Evolutionary conservation across 2,888 invertebrate genomes (phyloP), one percentile per base, ranked within the genome.

Genomic region (Lasiommata megera): DNA sequence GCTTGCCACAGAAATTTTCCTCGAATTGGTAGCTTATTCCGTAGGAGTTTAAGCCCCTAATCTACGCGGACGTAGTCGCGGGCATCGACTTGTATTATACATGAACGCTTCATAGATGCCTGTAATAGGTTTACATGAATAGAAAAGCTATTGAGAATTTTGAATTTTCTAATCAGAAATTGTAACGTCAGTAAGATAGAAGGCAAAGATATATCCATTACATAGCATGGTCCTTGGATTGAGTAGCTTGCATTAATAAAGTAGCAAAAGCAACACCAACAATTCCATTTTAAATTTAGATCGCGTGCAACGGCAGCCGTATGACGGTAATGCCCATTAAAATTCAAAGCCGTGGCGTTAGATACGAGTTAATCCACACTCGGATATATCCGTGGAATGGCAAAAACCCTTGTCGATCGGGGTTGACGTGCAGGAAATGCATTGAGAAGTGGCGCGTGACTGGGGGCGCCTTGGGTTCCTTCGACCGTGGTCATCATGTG

Each of bases 381-480:
- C 58, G 56, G 60, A 54, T 65, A 59, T 47, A 54, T 51, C 38
- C 58, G 48, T 58, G 60, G 60, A 67, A 69, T 65, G 61, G 61
- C 55, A 63, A 64, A 61, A 68, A 69, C 61, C 67, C 55, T 59
- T 61, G 69, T 72, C 69, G 67, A 70, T 72, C 67, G 64, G 62
- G 68, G 14, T 60, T 69, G 63, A 68, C 63, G 50, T 54, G 54
- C 47, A 47, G 71, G 65, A 61, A 68, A 56, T 56, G 56, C 56
- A 59, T 40, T 43, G 48, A 37, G 43, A 17, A 44, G 46, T 59
- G 41, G 40, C 31, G 58, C 62, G 61, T 62, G 61, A 62, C 60
- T 56, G 28, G 53, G 38, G 44, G 56, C 23, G 52, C 50, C 43
- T 46, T 34, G 29, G 34, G 40, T 57, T 34, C 50, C 48, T 41